Conservation (phyloP, 2,888 invertebrate species). For the Theretra japonica region DNA sequence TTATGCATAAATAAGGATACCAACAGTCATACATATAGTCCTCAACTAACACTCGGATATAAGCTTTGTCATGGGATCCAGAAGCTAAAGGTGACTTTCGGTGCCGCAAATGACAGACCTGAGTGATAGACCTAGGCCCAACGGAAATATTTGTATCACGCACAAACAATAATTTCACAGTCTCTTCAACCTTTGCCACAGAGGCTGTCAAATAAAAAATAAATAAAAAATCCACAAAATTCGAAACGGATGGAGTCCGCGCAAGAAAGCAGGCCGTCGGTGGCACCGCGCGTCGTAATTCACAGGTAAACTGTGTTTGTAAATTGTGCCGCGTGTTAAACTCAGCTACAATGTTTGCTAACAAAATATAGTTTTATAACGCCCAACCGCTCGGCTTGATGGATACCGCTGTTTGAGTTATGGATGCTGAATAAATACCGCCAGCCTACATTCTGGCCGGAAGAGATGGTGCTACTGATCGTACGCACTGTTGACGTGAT, state of each 20-base stretch:
- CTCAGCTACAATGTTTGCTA: slow-evolving; percentile 31
- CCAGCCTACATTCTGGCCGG: slow-evolving; percentile 15
- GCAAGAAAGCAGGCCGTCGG: slow-evolving; percentile 45
- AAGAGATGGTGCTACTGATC: not conserved
- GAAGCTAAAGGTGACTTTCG: too few relatives aligned
- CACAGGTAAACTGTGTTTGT: slow-evolving; percentile 75
- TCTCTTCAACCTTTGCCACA: not conserved
- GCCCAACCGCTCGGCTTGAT: slow-evolving; percentile 24
- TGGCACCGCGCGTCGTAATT: slow-evolving; percentile 60
- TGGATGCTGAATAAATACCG: slow-evolving; percentile 17
- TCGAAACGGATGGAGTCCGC: slow-evolving; percentile 52
- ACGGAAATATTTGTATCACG: too few relatives aligned
- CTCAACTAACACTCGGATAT: too few relatives aligned
- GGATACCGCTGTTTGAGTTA: slow-evolving; percentile 4
- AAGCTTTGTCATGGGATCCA: too few relatives aligned
- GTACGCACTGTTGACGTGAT: not conserved
- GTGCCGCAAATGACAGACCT: too few relatives aligned
- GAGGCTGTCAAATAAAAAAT: not conserved
- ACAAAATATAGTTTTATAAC: slow-evolving; percentile 36
- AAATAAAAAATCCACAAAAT: not conserved
- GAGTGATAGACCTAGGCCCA: too few relatives aligned
- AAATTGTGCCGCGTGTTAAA: slow-evolving; percentile 37
- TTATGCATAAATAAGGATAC: too few relatives aligned
- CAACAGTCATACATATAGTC: too few relatives aligned
- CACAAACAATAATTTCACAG: not conserved